Evolutionary conservation across 2,113 vertebrate species (phyloP), one percentile per base, ranked within the genome.

Genomic region (Petrocephalus zakoni): DNA sequence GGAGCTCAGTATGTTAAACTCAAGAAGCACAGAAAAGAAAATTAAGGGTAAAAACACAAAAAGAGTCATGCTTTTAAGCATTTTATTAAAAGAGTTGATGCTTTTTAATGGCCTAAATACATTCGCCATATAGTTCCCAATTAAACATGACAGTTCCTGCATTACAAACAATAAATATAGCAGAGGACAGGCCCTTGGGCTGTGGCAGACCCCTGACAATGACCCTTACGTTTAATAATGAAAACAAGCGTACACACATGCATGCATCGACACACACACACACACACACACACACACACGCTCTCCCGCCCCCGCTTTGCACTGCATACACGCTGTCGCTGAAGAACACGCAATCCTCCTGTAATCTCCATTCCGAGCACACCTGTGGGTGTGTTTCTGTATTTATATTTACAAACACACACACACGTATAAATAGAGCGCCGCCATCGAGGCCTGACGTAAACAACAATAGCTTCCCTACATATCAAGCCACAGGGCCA

Each of bases 131-230:
- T 91, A 94, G 94, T 95, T 94, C 93, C 93, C 92, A 92, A 95
- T 95, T 94, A 93, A 92, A 95, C 91, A 88, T 94, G 95, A 96
- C 95, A 95, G 95, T 93, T 93, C 92, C 94, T 94, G 94, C 94
- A 93, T 95, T 94, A 94, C 91, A 92, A 90, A 95, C 94, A 95
- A 93, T 95, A 95, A 96, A 95, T 94, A 94, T 93, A 95, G 95
- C 93, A 94, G 92, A 93, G 90, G 94, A 94, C 94, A 91, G 92
- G 3, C 92, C 95, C 94, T 89, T 1, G 78, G 95, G 95, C 92
- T 90, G 92, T 90, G 53, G 89, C 91, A 91, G 94, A 95, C 93
- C 94, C 94, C 93, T 92, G 93, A 95, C 92, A 92, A 91, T 94
- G 95, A 95, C 93, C 95, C 93, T 93, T 90, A 90, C 92, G 93